Conservation (phyloP, 2,888 invertebrate genomes). For the Melanargia galathea region DNA sequence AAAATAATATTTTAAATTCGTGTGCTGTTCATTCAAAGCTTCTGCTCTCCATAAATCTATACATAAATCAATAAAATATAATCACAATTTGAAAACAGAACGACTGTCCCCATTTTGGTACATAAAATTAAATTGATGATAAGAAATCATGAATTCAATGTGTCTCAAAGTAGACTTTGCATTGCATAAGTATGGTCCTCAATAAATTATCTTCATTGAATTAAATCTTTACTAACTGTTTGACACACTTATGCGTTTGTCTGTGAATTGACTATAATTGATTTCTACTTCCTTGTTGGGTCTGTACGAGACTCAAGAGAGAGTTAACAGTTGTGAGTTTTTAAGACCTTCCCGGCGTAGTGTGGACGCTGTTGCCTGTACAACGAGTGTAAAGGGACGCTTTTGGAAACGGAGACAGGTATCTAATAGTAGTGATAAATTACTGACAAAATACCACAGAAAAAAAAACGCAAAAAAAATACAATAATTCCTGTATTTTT, state of each 20-base stretch:
- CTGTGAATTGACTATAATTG: slow-evolving; percentile 7
- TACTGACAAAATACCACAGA: no score
- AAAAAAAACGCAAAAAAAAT: no score
- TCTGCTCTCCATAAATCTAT: neutral
- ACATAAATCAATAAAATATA: neutral
- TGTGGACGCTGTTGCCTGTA: no score
- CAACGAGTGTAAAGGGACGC: no score
- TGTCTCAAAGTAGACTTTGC: neutral
- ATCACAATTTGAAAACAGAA: slow-evolving; percentile 8
- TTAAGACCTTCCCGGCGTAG: no score
- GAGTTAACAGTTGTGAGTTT: no score
- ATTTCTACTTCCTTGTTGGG: slow-evolving; percentile 3
- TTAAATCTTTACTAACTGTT: slow-evolving; percentile 10
- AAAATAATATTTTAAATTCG: slow-evolving; percentile 1
- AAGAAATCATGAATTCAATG: slow-evolving; percentile 3
- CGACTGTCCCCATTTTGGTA: neutral
- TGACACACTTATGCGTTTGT: slow-evolving; percentile 6
- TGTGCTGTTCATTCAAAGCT: neutral
- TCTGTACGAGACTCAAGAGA: no score
- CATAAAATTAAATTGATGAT: slow-evolving; percentile 14
- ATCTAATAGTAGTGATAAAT: no score
- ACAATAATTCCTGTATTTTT: no score
- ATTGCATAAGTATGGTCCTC: neutral
- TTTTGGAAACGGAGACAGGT: no score
- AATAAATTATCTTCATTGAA: slow-evolving; percentile 9